Evolutionary conservation across 2,113 vertebrate genomes (phyloP).

Genomic region (Sylvia atricapilla): DNA sequence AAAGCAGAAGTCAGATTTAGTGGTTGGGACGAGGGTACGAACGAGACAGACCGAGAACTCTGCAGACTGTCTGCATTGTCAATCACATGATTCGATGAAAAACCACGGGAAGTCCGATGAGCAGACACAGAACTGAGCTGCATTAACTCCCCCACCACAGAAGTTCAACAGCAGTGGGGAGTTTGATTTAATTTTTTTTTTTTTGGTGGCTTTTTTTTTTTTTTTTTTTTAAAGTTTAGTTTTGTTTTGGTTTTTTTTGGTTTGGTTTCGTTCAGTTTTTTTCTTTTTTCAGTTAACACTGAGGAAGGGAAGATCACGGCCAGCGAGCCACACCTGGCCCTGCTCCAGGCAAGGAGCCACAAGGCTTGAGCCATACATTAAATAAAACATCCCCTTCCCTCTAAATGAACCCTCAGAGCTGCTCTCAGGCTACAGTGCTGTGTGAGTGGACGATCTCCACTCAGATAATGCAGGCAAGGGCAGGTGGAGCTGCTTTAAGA

Average conservation of each 20-base stretch:
- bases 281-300: conserved; percentile 18
- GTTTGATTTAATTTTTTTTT: neutral
- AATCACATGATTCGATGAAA: conserved; percentile 67
- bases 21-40: conserved; percentile 28
- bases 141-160: conserved; percentile 34
- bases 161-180: conserved; percentile 5
- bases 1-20: conserved; percentile 74
- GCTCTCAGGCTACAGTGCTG: neutral
- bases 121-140: conserved; percentile 64
- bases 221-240: neutral
- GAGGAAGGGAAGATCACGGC: conserved; percentile 19
- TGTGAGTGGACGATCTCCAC: neutral
- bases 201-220: neutral
- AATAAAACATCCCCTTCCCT: neutral
- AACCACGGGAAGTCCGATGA: conserved; percentile 75
- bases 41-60: conserved; percentile 54
- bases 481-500: neutral
- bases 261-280: neutral
- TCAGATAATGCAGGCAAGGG: neutral
- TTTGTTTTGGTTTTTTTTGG: neutral
- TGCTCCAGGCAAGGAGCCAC: conserved; percentile 8
- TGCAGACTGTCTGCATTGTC: conserved; percentile 63
- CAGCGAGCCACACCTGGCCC: conserved; percentile 5
- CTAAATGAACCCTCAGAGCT: neutral
- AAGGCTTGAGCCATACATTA: neutral